Evolutionary conservation across 2,888 invertebrate species (phyloP).

Genomic region (Dorcus parallelipipedus): DNA sequence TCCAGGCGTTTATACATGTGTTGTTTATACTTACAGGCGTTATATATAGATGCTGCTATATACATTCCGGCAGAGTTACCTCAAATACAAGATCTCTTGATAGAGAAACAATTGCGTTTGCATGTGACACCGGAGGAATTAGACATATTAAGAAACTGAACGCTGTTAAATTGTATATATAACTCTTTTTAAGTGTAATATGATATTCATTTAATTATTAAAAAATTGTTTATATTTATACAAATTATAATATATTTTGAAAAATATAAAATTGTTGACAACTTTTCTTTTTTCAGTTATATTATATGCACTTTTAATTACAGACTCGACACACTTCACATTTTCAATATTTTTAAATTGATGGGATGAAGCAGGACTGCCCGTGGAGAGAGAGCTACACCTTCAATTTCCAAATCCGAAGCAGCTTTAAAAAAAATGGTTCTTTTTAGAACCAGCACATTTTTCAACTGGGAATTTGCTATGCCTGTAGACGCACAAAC

Average conservation of each 20-base stretch:
- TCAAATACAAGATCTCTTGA: constrained; percentile 70
- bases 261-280: no score
- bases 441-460: no score
- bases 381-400: no score
- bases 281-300: no score
- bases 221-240: constrained; percentile 2
- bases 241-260: not conserved
- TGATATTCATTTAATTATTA: not conserved
- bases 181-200: not conserved
- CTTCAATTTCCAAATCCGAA: no score
- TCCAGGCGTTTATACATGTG: not conserved
- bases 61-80: constrained; percentile 61
- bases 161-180: not conserved
- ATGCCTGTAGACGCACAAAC: no score
- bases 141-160: constrained; percentile 57
- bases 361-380: no score
- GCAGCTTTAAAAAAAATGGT: no score
- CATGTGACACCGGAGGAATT: constrained; percentile 77
- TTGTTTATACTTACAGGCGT: constrained; percentile 42
- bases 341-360: no score
- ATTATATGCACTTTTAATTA: no score
- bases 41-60: constrained; percentile 65
- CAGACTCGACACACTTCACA: no score
- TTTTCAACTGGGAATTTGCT: no score
- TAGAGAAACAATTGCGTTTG: constrained; percentile 70